Evolutionary conservation across 2,113 vertebrate species (phyloP), one percentile per base, ranked within the genome.

Genomic region (Pelusios castaneus): DNA sequence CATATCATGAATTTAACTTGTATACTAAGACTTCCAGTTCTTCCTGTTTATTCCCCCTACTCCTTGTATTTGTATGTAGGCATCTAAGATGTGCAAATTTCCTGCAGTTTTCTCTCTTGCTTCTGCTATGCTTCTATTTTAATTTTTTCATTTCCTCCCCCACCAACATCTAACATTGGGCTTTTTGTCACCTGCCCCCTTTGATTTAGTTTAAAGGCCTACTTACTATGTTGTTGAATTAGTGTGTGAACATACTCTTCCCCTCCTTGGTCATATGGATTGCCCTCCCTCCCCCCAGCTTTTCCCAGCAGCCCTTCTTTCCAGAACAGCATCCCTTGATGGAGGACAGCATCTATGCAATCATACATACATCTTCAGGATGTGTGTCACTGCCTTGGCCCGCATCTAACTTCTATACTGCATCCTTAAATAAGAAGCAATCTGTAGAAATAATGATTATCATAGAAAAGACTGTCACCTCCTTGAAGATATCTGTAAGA

Each of bases 371-470:
- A 70, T 70, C 34, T 70, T 38, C n/a, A 70, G 63, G 63, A 38
- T 70, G n/a, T 70, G 63, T 8, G n/a, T 38, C n/a, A 34, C n/a
- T 70, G 19, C 19, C 19, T 19, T 8, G 38, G 63, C 34, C 19
- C n/a, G 38, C 38, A 70, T 19, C n/a, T 38, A 70, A 70, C 63
- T 38, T 38, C 63, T 38, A 22, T 73, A 93, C 29, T 8, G 24
- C 73, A 91, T 89, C 80, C 56, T 94, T 97, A 94, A 95, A 76
- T 92, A 94, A 85, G 73, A 92, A 84, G 80, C 52, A 90, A 56
- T 92, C 63, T 90, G 3, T 81, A 90, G 88, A 70, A 85, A 79
- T 94, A 90, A 83, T 76, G 41, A 76, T 95, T 94, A 91, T 95
- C 86, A 76, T 34, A 56, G 86, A 77, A 84, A 92, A 91, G 89